Percentiles rank a stretch among this genome's conserved stretches.
Conservation (phyloP, 1,140 invertebrate species). For the Myzus persicae region DNA sequence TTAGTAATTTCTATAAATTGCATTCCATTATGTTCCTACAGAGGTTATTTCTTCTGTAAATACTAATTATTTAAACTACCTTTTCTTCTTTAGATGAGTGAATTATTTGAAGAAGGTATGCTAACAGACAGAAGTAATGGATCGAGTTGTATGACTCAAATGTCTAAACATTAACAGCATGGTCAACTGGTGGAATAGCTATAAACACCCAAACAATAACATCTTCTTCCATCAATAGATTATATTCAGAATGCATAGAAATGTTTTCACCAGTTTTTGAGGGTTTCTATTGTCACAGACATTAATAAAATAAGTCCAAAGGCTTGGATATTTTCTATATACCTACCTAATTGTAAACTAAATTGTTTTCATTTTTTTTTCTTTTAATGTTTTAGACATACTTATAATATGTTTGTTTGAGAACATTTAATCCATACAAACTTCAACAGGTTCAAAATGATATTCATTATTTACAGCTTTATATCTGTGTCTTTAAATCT, state of each 20-base stretch:
- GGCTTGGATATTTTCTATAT: slow-evolving; percentile 66
- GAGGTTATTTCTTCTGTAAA: not conserved
- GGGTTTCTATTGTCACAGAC: slow-evolving; percentile 93
- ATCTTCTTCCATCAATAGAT: slow-evolving; percentile 70
- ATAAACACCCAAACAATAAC: slow-evolving; percentile 51
- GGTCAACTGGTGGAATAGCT: slow-evolving; percentile 58
- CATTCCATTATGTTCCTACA: not conserved
- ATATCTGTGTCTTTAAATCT: slow-evolving; percentile 96
- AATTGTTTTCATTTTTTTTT: slow-evolving; percentile 25
- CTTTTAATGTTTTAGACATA: slow-evolving; percentile 75
- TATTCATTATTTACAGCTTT: slow-evolving; percentile 92
- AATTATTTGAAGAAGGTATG: slow-evolving; percentile 68
- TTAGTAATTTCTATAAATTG: not conserved
- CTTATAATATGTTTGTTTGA: slow-evolving; percentile 91
- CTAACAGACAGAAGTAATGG: slow-evolving; percentile 85
- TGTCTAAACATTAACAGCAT: slow-evolving; percentile 59
- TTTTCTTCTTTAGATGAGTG: slow-evolving; percentile 59
- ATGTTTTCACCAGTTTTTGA: slow-evolving; percentile 94
- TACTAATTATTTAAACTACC: not conserved
- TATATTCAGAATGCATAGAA: slow-evolving; percentile 97
- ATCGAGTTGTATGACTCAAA: slow-evolving; percentile 77
- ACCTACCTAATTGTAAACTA: slow-evolving; percentile 37
- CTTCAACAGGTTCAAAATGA: slow-evolving; percentile 98
- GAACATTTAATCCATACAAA: slow-evolving; percentile 94
- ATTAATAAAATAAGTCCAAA: slow-evolving; percentile 97